These are phyloP conservation scores for Sciurus vulgaris DNA, from an alignment of 2,797 vertebrate species.

Conservation along the genomic window DNA sequence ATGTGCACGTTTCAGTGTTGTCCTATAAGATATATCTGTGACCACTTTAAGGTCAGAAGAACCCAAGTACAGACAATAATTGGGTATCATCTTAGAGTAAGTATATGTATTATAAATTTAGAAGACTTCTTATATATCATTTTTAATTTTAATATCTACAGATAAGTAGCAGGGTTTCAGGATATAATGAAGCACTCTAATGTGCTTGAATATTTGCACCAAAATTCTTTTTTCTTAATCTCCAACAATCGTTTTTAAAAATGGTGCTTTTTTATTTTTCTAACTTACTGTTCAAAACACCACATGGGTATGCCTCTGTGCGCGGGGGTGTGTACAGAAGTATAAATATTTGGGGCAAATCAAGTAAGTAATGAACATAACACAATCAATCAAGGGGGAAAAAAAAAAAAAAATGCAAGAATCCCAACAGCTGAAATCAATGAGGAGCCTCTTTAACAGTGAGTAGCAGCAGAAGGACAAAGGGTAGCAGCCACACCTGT, in stretches of 20 bases:
- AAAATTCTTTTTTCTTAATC: background rate
- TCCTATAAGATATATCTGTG: background rate
- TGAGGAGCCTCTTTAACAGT: background rate
- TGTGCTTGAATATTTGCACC: background rate
- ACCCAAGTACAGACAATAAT: background rate
- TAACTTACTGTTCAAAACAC: background rate
- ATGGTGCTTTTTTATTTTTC: background rate
- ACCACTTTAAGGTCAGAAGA: slow-evolving; percentile 2
- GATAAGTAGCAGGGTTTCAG: background rate
- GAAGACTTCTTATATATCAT: background rate
- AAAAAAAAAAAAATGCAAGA: slow-evolving; percentile 24
- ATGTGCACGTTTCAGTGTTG: background rate
- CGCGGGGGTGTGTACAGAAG: background rate
- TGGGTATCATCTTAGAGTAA: background rate
- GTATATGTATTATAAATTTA: background rate
- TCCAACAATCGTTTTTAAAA: background rate
- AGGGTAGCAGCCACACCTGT: background rate
- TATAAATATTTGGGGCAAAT: background rate
- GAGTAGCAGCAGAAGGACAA: background rate
- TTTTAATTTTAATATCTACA: background rate
- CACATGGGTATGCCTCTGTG: background rate
- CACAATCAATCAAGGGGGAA: background rate
- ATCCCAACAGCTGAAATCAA: background rate
- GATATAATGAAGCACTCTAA: background rate
- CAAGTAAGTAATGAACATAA: background rate